Base-by-base conservation (phyloP, 37 sponge, comb jelly and placozoan genomes). In the Chondrosia reniformis region DNA sequence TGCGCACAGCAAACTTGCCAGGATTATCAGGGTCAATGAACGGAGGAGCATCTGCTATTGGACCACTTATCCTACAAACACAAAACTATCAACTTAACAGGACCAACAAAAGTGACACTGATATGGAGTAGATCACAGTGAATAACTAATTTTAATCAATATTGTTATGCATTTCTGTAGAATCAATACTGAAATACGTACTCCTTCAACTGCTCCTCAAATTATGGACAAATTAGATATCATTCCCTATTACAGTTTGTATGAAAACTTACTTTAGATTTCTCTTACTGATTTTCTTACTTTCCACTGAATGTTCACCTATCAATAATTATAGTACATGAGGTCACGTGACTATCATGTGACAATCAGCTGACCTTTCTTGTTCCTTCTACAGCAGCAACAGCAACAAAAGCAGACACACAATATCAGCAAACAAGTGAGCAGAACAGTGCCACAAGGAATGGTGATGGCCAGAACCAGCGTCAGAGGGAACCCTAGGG, bases 41-140 rank as follows among this genome's bases (percentile, higher is more conserved):
- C 15, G 78, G 81, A 0, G 77, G 57, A 24, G 74, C 81, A 4
- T 65, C 84, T 38, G 85, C 76, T 19, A 84, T 36, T 2, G 85
- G 85, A 4, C 81, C 78, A 84, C 82, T 81, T 46, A 89, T 67
- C 21, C 89, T 89, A 76, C n/a, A n/a, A n/a, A n/a, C n/a, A n/a
- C n/a, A n/a, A n/a, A n/a, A n/a, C n/a, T n/a, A n/a, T n/a, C n/a
- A n/a, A n/a, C n/a, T n/a, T n/a, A n/a, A n/a, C n/a, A n/a, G n/a
- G n/a, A n/a, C n/a, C n/a, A n/a, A n/a, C n/a, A n/a, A n/a, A n/a
- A n/a, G n/a, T n/a, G n/a, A n/a, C n/a, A n/a, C n/a, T n/a, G n/a
- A n/a, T n/a, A n/a, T n/a, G n/a, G n/a, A n/a, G n/a, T n/a, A n/a
- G n/a, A n/a, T n/a, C n/a, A n/a, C n/a, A n/a, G n/a, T n/a, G n/a